Conservation (phyloP, 2,113 vertebrate species). For the Leptocoma aspasia region DNA sequence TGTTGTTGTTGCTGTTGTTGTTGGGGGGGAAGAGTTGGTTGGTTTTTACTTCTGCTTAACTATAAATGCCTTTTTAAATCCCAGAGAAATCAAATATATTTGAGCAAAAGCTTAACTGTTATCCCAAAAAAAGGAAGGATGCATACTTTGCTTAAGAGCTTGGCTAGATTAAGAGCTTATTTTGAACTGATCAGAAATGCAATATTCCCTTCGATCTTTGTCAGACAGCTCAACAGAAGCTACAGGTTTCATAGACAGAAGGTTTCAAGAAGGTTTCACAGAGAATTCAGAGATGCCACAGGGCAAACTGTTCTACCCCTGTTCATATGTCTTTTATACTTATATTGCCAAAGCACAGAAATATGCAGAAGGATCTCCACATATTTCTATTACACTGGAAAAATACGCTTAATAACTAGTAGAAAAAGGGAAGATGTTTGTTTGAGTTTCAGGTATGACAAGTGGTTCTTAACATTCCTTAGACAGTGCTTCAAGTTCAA, state of each 20-base stretch:
- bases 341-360: constrained; percentile 1
- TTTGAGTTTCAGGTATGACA: background rate
- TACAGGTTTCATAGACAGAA: background rate
- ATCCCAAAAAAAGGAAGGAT: background rate
- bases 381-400: background rate
- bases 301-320: background rate
- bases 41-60: background rate
- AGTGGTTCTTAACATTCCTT: background rate
- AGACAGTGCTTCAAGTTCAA: background rate
- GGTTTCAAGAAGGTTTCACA: background rate
- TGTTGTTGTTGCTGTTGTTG: no score
- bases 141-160: background rate
- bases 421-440: constrained; percentile 7
- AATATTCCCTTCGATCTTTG: background rate
- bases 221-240: background rate
- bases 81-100: background rate
- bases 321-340: background rate
- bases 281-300: background rate
- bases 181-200: background rate
- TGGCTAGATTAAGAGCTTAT: background rate
- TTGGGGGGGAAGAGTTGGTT: background rate
- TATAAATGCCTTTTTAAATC: background rate
- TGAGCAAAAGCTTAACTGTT: background rate
- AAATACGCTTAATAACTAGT: background rate
- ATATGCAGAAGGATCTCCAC: background rate